phyloP scores from a whole-genome alignment of 2,888 invertebrate species.

The Drosophila mayaguana region DNA sequence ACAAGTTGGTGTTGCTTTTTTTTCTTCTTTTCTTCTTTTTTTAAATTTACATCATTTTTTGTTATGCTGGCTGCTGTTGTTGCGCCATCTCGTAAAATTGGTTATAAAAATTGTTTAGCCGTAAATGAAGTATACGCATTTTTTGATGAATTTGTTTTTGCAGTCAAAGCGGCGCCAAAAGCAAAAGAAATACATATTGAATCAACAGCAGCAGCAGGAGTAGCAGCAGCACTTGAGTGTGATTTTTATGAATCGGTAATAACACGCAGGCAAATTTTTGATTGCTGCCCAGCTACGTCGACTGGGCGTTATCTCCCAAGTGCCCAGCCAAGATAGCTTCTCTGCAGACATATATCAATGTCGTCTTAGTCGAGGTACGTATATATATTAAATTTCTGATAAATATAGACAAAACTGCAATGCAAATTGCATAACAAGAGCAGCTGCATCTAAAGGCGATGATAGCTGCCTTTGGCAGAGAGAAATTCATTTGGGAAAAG shows the following conservation, averaged over 20 bases:
- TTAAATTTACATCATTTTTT: constrained; percentile 71
- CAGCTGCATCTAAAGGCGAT: background rate
- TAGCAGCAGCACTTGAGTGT: constrained; percentile 50
- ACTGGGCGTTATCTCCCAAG: constrained; percentile 13
- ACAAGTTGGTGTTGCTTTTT: constrained; percentile 67
- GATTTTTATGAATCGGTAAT: constrained; percentile 59
- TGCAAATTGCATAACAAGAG: background rate
- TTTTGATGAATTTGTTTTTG: constrained; percentile 74
- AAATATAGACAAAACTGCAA: background rate
- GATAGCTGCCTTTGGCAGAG: background rate
- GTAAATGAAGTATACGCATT: constrained; percentile 70
- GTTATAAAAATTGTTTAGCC: constrained; percentile 76
- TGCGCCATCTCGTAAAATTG: constrained; percentile 62
- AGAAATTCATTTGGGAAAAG: background rate
- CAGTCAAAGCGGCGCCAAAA: constrained; percentile 48
- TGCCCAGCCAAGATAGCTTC: constrained; percentile 16
- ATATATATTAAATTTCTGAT: background rate
- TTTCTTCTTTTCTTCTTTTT: too few species aligned
- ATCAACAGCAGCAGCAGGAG: constrained; percentile 11
- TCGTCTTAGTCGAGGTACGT: background rate
- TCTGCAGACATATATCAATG: constrained; percentile 1
- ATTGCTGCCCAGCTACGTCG: constrained; percentile 18
- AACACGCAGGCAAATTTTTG: constrained; percentile 27
- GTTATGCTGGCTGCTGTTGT: constrained; percentile 48
- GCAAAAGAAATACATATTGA: constrained; percentile 23